These are phyloP conservation scores for Sebastes cheni DNA, from an alignment of 2,797 vertebrate species.

Conservation along the genomic window DNA sequence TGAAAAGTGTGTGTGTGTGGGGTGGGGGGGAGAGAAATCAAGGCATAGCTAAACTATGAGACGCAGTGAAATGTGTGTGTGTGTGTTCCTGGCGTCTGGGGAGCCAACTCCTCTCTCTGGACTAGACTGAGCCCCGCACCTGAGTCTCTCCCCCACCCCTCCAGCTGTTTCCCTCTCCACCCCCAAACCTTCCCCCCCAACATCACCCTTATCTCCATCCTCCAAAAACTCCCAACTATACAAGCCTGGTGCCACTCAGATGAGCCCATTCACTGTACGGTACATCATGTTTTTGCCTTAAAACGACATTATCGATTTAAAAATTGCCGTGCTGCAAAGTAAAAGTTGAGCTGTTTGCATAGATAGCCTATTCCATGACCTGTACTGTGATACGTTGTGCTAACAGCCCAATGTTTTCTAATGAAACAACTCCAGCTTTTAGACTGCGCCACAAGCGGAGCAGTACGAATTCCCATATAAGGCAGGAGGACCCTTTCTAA, in stretches of 20 bases:
- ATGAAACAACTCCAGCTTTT: constrained; percentile 62
- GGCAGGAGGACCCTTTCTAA: constrained; percentile 74
- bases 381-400: constrained; percentile 25
- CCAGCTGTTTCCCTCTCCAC: constrained; percentile 70
- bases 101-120: constrained; percentile 69
- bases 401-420: constrained; percentile 44
- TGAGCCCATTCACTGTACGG: not conserved
- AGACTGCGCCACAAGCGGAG: constrained; percentile 67
- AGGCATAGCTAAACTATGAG: constrained; percentile 56
- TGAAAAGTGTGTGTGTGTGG: not conserved
- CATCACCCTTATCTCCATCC: constrained; percentile 10
- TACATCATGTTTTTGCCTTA: constrained; percentile 19
- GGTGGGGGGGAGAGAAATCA: constrained; percentile 18
- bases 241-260: not conserved
- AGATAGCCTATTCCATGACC: constrained; percentile 28
- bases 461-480: constrained; percentile 82
- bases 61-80: constrained; percentile 17
- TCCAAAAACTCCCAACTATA: constrained; percentile 9
- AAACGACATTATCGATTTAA: constrained; percentile 28
- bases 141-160: constrained; percentile 73
- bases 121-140: constrained; percentile 73
- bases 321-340: constrained; percentile 30
- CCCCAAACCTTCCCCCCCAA: constrained; percentile 1
- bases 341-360: constrained; percentile 24
- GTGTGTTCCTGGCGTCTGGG: constrained; percentile 58